These are phyloP conservation scores for Dexiosoma caninum DNA, from an alignment of 2,888 invertebrate species.

Conservation along the genomic window DNA sequence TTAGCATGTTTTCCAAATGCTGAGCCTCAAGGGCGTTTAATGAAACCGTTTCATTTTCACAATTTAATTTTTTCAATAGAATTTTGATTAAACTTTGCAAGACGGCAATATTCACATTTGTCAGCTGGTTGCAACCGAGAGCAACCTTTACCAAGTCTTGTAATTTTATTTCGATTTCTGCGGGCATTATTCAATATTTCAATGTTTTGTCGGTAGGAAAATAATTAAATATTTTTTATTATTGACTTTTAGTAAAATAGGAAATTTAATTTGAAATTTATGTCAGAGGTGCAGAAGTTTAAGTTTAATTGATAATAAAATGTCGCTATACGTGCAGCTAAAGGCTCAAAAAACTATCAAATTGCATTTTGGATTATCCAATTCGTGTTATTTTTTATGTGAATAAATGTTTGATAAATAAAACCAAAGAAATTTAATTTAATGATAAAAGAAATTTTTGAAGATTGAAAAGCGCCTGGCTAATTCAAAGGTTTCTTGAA, in stretches of 20 bases:
- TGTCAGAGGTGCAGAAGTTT: not conserved
- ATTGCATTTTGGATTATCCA: too few relatives aligned
- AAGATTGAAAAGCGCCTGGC: too few relatives aligned
- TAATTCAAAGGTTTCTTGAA: too few relatives aligned
- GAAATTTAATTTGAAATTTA: not conserved
- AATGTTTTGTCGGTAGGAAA: not conserved
- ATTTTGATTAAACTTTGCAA: conserved; percentile 73
- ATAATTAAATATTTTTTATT: not conserved
- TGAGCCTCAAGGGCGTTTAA: conserved; percentile 70
- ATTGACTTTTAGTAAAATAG: not conserved
- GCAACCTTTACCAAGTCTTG: conserved; percentile 73
- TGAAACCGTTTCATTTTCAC: conserved; percentile 70
- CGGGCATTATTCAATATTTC: conserved; percentile 7
- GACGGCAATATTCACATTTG: conserved; percentile 69
- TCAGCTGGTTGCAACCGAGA: conserved; percentile 70
- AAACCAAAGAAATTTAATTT: too few relatives aligned
- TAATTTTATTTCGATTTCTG: conserved; percentile 68
- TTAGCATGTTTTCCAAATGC: conserved; percentile 68
- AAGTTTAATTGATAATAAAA: too few relatives aligned
- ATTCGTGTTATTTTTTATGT: too few relatives aligned
- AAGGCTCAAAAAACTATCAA: too few relatives aligned
- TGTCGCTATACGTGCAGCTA: too few relatives aligned
- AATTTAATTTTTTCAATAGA: conserved; percentile 72
- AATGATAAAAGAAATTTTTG: too few relatives aligned
- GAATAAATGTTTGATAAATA: too few relatives aligned